A percentile compares a stretch with the other conserved stretches of the same genome.
Evolutionary conservation across 2,888 invertebrate genomes (phyloP).

Genomic region (Ypsolopha sequella): DNA sequence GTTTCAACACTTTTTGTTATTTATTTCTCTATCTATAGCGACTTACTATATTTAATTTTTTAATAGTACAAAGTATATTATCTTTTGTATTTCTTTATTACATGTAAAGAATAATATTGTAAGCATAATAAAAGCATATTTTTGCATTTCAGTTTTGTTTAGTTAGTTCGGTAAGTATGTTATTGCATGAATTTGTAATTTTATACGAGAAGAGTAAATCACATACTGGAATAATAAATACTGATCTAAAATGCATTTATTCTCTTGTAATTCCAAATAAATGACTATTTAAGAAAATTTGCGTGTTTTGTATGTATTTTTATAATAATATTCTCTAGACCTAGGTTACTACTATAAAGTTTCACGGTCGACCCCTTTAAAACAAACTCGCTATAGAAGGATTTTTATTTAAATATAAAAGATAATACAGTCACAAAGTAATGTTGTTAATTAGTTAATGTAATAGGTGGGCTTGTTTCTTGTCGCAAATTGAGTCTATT

Average conservation of each 20-base stretch:
- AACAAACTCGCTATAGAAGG: too few species aligned
- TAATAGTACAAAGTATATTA: constrained; percentile 43
- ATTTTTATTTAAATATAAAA: too few species aligned
- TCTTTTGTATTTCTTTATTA: constrained; percentile 5
- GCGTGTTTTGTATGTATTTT: background rate
- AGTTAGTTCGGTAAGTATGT: constrained; percentile 1
- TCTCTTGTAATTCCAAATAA: constrained; percentile 1
- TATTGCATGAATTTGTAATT: background rate
- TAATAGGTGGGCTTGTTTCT: too few species aligned
- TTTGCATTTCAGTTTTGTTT: constrained; percentile 7
- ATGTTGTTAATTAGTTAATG: too few species aligned
- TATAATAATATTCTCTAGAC: too few species aligned
- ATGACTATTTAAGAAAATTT: background rate
- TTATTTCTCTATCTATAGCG: constrained; percentile 4
- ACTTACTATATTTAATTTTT: constrained; percentile 11
- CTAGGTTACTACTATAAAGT: too few species aligned
- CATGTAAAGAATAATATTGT: background rate
- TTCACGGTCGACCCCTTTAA: too few species aligned
- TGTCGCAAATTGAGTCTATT: too few species aligned
- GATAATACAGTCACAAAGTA: too few species aligned
- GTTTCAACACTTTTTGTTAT: constrained; percentile 9
- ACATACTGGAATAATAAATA: background rate
- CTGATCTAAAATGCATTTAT: constrained; percentile 4
- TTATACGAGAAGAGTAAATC: background rate
- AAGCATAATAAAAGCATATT: constrained; percentile 10